These are phyloP conservation scores for Aleiodes alternator DNA, from an alignment of 2,888 invertebrate species.

Conservation along the genomic window DNA sequence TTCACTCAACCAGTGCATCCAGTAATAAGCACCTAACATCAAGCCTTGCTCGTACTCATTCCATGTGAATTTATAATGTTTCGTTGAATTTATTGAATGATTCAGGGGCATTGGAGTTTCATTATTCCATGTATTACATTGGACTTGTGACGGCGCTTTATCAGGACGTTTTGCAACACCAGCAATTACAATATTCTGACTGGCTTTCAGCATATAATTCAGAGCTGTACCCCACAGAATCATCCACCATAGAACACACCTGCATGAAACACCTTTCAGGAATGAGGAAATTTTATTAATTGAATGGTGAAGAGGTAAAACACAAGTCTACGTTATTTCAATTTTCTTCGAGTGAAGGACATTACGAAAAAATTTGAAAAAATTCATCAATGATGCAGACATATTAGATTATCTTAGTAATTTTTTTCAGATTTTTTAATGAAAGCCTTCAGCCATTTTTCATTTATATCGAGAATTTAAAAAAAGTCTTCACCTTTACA, in stretches of 20 bases:
- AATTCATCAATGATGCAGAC: too few species aligned
- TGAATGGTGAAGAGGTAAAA: too few species aligned
- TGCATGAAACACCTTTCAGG: slow-evolving; percentile 52
- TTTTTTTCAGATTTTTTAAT: too few species aligned
- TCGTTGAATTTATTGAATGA: background rate
- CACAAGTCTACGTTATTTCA: too few species aligned
- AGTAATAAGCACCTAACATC: slow-evolving; percentile 83
- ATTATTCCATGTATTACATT: slow-evolving; percentile 7
- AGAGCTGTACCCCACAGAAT: slow-evolving; percentile 80
- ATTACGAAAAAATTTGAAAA: too few species aligned
- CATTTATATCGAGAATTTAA: too few species aligned
- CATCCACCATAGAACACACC: slow-evolving; percentile 78
- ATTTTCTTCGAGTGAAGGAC: too few species aligned
- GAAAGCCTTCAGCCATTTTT: too few species aligned
- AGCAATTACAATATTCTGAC: slow-evolving; percentile 81
- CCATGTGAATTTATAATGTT: slow-evolving; percentile 75
- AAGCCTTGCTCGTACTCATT: slow-evolving; percentile 81
- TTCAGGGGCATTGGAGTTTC: background rate
- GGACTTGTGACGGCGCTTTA: background rate
- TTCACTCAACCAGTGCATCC: slow-evolving; percentile 84
- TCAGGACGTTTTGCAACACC: slow-evolving; percentile 76
- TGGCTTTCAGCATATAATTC: slow-evolving; percentile 81
- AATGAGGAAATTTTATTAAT: too few species aligned
- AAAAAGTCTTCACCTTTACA: too few species aligned
- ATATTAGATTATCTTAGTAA: too few species aligned